phyloP scores from a whole-genome alignment of 2,113 vertebrate genomes.

The Apaloderma vittatum region DNA sequence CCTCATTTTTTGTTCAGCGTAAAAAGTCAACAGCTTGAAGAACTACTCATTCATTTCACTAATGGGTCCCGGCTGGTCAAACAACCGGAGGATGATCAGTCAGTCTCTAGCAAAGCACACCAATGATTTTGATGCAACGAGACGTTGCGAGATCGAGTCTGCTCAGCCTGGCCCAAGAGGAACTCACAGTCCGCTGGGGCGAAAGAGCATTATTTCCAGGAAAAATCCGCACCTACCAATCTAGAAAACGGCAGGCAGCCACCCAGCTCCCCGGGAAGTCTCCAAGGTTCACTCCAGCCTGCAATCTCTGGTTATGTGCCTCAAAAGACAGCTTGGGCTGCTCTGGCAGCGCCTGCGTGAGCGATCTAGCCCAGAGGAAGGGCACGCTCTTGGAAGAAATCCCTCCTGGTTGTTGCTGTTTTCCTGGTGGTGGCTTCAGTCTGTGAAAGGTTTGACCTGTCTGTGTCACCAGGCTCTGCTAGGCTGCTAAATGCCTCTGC shows the following conservation, averaged over 20 bases:
- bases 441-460: background rate
- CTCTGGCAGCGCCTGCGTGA: background rate
- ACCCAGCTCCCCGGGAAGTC: background rate
- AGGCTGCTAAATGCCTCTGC: background rate
- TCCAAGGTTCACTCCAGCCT: background rate
- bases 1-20: background rate
- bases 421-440: background rate
- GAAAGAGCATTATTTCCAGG: background rate
- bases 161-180: background rate
- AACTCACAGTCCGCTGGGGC: background rate
- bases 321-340: background rate
- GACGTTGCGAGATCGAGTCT: constrained; percentile 50
- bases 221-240: background rate
- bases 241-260: background rate
- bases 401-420: background rate
- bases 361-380: background rate
- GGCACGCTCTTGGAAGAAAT: background rate
- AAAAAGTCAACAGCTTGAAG: background rate
- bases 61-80: constrained; percentile 38
- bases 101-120: background rate
- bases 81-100: background rate
- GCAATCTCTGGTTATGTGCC: background rate
- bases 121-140: background rate
- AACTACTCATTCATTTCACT: background rate
- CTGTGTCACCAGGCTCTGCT: background rate